Conservation (phyloP, 2,113 vertebrate genomes). For the Odontophorus gujanensis region DNA sequence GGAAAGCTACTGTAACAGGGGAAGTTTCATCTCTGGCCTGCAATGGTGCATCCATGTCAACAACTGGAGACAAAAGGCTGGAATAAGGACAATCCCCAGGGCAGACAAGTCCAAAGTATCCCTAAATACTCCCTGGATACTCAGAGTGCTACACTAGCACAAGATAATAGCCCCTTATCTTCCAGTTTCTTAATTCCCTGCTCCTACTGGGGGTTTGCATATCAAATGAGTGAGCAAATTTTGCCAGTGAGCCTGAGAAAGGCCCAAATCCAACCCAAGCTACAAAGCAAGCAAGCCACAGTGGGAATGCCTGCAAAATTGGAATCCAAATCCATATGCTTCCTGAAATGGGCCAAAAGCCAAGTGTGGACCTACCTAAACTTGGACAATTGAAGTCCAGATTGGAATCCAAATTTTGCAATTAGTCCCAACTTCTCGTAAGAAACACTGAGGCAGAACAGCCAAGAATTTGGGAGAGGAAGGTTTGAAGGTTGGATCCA, state of each 20-base stretch:
- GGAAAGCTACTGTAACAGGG: background rate
- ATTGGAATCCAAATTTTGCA: constrained; percentile 47
- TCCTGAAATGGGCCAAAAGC: background rate
- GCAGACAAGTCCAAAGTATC: background rate
- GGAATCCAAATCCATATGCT: background rate
- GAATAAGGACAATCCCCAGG: constrained; percentile 21
- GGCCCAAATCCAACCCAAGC: background rate
- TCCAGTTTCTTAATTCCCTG: background rate
- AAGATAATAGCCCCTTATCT: background rate
- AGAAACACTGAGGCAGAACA: background rate
- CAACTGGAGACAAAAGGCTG: constrained; percentile 2
- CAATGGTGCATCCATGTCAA: background rate
- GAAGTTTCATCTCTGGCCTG: background rate
- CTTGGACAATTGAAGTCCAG: constrained; percentile 2
- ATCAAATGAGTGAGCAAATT: constrained; percentile 3
- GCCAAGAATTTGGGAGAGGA: constrained; percentile 22
- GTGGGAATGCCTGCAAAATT: constrained; percentile 14
- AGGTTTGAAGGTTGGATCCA: background rate
- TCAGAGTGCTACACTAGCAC: background rate
- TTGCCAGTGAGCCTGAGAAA: constrained; percentile 28
- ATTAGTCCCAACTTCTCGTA: background rate
- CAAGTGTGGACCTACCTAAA: background rate
- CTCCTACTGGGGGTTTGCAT: background rate
- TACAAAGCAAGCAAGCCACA: constrained; percentile 1
- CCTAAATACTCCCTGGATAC: background rate